These are phyloP conservation scores for Pseudocheirus occidentalis DNA, from an alignment of 2,797 vertebrate species.

Conservation along the genomic window DNA sequence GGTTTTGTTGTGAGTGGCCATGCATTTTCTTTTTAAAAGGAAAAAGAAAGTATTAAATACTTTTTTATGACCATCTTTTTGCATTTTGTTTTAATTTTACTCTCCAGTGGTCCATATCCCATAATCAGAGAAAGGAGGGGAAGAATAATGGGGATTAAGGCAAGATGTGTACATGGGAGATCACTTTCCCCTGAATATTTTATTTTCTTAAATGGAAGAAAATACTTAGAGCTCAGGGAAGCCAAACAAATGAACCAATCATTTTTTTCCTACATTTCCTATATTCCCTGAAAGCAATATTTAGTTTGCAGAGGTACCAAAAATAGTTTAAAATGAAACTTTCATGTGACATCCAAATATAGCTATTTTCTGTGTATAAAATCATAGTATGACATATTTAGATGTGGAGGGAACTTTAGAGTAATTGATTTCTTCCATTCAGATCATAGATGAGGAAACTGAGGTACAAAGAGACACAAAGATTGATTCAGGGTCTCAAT, in stretches of 20 bases:
- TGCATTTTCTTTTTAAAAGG: conserved; percentile 66
- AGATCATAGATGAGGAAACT: background rate
- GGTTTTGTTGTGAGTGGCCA: conserved; percentile 57
- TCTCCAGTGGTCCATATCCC: conserved; percentile 73
- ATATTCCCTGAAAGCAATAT: background rate
- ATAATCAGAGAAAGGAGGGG: conserved; percentile 63
- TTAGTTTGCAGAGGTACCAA: background rate
- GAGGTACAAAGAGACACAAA: background rate
- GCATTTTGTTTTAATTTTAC: conserved; percentile 81
- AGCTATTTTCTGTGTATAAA: background rate
- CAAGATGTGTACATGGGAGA: conserved; percentile 35
- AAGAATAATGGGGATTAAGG: conserved; percentile 66
- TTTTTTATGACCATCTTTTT: conserved; percentile 70
- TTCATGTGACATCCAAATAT: background rate
- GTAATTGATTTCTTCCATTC: background rate
- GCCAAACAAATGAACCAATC: conserved; percentile 39
- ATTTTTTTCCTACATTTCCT: background rate
- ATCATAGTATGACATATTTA: background rate
- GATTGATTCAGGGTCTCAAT: background rate
- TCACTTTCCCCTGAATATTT: conserved; percentile 66
- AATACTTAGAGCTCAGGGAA: conserved; percentile 10
- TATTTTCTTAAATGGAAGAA: conserved; percentile 71
- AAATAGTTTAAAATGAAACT: background rate
- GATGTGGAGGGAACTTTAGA: background rate
- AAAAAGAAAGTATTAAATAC: conserved; percentile 69